Conservation (phyloP, 2,113 vertebrate genomes). For the Rhinoptilus africanus region DNA sequence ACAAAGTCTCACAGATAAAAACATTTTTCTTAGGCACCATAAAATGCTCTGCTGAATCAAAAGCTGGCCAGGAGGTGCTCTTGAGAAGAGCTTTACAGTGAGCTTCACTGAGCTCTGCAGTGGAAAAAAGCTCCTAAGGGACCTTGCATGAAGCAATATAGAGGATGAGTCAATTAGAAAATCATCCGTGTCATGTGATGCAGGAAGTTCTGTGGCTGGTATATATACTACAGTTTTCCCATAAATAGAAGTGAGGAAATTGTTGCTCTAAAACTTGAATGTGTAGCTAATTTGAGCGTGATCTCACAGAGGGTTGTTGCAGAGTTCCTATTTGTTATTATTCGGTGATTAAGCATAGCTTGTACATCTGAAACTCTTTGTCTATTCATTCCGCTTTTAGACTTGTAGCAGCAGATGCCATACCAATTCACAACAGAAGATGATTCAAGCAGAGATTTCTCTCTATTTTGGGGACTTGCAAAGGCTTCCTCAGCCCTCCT, state of each 20-base stretch:
- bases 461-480: conserved; percentile 10
- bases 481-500: conserved; percentile 11
- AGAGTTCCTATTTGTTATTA: conserved; percentile 51
- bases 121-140: not conserved
- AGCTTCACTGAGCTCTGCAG: not conserved
- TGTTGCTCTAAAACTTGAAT: conserved; percentile 50
- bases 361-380: conserved; percentile 49
- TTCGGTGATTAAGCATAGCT: conserved; percentile 43
- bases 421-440: not conserved
- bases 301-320: conserved; percentile 11
- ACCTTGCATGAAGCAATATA: conserved; percentile 4
- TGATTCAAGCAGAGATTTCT: conserved; percentile 26
- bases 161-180: conserved; percentile 51
- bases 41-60: not conserved
- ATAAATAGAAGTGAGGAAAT: conserved; percentile 62
- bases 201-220: conserved; percentile 11
- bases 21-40: not conserved
- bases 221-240: conserved; percentile 36
- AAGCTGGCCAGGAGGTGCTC: not conserved
- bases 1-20: not conserved
- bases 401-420: conserved; percentile 35
- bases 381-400: conserved; percentile 45
- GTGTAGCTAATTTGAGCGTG: conserved; percentile 42
- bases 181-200: not conserved
- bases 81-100: not conserved